Percentiles rank a stretch among this genome's conserved stretches.
phyloP scores from a whole-genome alignment of 2,113 vertebrate species.

The Pelecanus crispus region DNA sequence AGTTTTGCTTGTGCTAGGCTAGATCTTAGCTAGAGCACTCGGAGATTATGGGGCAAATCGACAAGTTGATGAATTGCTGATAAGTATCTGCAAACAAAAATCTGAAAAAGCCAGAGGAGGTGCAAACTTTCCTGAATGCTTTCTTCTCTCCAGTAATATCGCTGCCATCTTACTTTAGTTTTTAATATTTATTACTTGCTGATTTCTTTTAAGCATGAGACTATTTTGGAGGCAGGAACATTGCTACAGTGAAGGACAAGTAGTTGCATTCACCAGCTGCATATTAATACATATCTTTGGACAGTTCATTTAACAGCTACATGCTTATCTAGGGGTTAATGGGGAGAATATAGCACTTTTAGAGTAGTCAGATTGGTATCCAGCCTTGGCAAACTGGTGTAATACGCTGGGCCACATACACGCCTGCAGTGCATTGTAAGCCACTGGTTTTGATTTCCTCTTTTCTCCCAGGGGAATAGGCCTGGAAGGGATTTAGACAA shows the following conservation, averaged over 20 bases:
- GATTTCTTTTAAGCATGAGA: neutral
- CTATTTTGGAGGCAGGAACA: neutral
- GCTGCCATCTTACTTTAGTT: neutral
- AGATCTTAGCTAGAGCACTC: neutral
- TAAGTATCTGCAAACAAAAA: constrained; percentile 33
- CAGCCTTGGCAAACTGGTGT: neutral
- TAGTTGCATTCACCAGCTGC: neutral
- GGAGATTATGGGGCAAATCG: constrained; percentile 26
- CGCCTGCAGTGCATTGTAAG: neutral
- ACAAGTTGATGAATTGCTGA: constrained; percentile 34
- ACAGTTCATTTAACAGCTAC: neutral
- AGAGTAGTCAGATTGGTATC: neutral
- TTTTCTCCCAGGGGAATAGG: neutral
- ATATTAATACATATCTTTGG: neutral
- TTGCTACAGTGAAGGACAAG: neutral
- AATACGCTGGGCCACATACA: neutral
- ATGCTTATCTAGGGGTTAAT: neutral
- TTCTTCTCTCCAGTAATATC: neutral
- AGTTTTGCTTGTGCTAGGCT: neutral
- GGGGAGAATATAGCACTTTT: neutral
- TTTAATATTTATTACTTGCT: neutral
- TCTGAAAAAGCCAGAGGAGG: neutral
- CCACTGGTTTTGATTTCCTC: neutral
- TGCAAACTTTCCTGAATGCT: neutral
- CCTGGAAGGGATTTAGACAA: constrained; percentile 29